Evolutionary conservation across 2,888 invertebrate genomes (phyloP).

Genomic region (Nemapogon koenigi): DNA sequence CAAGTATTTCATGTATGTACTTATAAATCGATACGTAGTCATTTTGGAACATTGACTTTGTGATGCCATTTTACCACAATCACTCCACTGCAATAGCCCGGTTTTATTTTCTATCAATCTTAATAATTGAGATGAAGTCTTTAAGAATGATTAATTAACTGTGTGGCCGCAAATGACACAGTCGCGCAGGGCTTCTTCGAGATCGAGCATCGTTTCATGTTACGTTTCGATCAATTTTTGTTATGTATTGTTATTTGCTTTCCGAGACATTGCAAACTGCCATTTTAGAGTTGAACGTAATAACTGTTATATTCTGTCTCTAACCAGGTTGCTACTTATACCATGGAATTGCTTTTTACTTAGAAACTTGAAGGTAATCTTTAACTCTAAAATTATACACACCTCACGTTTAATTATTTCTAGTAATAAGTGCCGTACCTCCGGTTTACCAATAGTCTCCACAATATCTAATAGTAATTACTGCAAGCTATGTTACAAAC

Average conservation of each 20-base stretch:
- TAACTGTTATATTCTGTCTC: too few relatives aligned
- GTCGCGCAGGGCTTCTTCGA: constrained; percentile 60
- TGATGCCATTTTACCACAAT: background rate
- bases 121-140: too few relatives aligned
- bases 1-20: too few relatives aligned
- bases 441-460: constrained; percentile 57
- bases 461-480: constrained; percentile 51
- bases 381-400: constrained; percentile 41
- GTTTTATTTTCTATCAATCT: constrained; percentile 44
- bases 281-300: constrained; percentile 33
- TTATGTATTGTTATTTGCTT: constrained; percentile 40
- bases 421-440: constrained; percentile 60
- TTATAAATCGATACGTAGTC: too few relatives aligned
- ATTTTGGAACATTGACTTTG: background rate
- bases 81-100: constrained; percentile 45
- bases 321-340: too few relatives aligned
- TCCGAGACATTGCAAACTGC: constrained; percentile 19
- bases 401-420: constrained; percentile 39
- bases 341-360: too few relatives aligned
- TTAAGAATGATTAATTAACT: too few relatives aligned
- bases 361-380: background rate
- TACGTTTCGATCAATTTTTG: constrained; percentile 52
- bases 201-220: constrained; percentile 53
- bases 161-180: too few relatives aligned
- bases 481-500: constrained; percentile 58